phyloP scores from a whole-genome alignment of 2,888 invertebrate genomes.

The Caenorhabditis doughertyi region DNA sequence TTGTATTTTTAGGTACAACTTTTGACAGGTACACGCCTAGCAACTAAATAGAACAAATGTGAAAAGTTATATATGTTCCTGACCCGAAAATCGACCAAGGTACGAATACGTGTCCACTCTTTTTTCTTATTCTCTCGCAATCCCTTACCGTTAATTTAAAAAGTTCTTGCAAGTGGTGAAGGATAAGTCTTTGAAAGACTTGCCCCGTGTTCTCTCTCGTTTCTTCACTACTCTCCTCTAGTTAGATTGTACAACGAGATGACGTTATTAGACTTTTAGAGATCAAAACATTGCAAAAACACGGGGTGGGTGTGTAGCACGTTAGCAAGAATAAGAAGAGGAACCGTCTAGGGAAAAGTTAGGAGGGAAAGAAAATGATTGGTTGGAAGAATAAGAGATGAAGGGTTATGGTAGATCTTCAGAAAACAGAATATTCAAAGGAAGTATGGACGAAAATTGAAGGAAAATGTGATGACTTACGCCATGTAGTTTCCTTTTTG shows the following conservation, averaged over 20 bases:
- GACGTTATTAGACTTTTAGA: constrained; percentile 68
- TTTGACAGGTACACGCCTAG: constrained; percentile 7
- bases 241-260: constrained; percentile 58
- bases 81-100: constrained; percentile 18
- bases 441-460: neutral
- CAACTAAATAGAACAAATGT: neutral
- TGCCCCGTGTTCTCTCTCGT: constrained; percentile 49
- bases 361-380: neutral
- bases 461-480: constrained; percentile 31
- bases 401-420: neutral
- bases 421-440: neutral
- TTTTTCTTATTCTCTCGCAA: neutral
- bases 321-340: constrained; percentile 11
- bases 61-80: too few species aligned
- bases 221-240: constrained; percentile 17
- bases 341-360: constrained; percentile 17
- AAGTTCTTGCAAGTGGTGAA: constrained; percentile 53
- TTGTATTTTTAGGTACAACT: constrained; percentile 41
- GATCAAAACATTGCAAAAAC: constrained; percentile 64
- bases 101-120: constrained; percentile 21
- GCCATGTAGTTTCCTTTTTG: constrained; percentile 55
- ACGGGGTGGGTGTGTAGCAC: constrained; percentile 21
- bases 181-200: constrained; percentile 56
- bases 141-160: constrained; percentile 41
- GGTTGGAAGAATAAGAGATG: neutral